Conservation (phyloP, 1,140 invertebrate genomes). For the Meteorus sp. region DNA sequence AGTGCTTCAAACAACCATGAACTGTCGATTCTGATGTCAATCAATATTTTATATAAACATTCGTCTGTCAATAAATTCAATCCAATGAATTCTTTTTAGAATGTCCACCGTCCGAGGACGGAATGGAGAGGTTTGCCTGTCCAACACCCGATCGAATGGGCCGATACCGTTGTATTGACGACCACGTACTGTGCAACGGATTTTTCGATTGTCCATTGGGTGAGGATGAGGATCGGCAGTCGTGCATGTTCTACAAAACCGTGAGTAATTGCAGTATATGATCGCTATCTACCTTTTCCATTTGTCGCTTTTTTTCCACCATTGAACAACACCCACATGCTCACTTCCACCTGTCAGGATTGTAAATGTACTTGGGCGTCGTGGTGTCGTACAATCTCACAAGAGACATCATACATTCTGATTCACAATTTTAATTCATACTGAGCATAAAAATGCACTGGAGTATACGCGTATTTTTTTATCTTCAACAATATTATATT, state of each 20-base stretch:
- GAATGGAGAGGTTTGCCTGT: slow-evolving; percentile 92
- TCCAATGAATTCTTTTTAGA: slow-evolving; percentile 67
- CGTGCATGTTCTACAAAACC: slow-evolving; percentile 98
- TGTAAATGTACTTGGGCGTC: too few relatives aligned
- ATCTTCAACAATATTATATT: too few relatives aligned
- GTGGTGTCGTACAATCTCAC: too few relatives aligned
- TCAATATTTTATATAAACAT: too few relatives aligned
- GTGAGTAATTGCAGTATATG: slow-evolving; percentile 63
- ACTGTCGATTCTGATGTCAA: too few relatives aligned
- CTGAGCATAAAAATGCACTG: too few relatives aligned
- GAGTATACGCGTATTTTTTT: too few relatives aligned
- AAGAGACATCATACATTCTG: too few relatives aligned
- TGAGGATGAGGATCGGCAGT: slow-evolving; percentile 90
- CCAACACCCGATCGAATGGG: slow-evolving; percentile 87
- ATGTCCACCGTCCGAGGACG: slow-evolving; percentile 88
- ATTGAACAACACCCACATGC: neutral
- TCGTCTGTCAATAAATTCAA: too few relatives aligned
- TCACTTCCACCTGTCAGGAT: neutral
- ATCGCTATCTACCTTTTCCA: slow-evolving; percentile 12
- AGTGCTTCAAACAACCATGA: too few relatives aligned
- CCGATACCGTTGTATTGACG: slow-evolving; percentile 92
- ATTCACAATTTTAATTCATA: too few relatives aligned
- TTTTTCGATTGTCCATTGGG: slow-evolving; percentile 92
- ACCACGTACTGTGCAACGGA: slow-evolving; percentile 92
- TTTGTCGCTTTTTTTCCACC: slow-evolving; percentile 11